Conservation (phyloP, 2,888 invertebrate species). For the Eubasilissa splendida region DNA sequence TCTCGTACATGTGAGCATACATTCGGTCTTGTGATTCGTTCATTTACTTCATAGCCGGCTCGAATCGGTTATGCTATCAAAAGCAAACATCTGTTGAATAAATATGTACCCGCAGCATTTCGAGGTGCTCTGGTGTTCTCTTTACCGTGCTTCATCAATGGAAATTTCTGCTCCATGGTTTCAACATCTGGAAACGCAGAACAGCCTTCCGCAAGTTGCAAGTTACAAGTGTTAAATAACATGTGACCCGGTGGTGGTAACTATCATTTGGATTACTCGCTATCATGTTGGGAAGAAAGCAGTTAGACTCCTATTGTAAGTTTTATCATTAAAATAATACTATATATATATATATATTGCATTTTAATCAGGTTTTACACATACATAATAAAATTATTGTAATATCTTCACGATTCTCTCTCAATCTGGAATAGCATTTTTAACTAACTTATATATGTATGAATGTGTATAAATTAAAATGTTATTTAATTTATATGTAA, state of each 20-base stretch:
- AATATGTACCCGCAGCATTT: conserved; percentile 33
- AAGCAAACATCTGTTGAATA: conserved; percentile 48
- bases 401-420: too few relatives aligned
- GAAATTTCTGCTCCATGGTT: conserved; percentile 17
- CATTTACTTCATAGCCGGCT: conserved; percentile 35
- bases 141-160: conserved; percentile 1
- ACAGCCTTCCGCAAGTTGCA: neutral
- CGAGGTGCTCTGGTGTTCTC: conserved; percentile 9
- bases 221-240: neutral
- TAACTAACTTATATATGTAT: too few relatives aligned
- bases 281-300: conserved; percentile 32
- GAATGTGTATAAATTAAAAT: too few relatives aligned
- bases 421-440: too few relatives aligned
- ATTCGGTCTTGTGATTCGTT: conserved; percentile 41
- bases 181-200: neutral
- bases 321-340: neutral
- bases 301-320: conserved; percentile 13
- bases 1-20: neutral
- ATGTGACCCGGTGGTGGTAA: neutral
- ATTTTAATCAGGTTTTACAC: too few relatives aligned
- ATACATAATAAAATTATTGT: too few relatives aligned
- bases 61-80: conserved; percentile 49
- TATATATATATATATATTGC: too few relatives aligned
- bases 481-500: too few relatives aligned
- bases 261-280: neutral